Base-by-base conservation (phyloP, 92 coral and sea anemone species). In the Metridium senile region DNA sequence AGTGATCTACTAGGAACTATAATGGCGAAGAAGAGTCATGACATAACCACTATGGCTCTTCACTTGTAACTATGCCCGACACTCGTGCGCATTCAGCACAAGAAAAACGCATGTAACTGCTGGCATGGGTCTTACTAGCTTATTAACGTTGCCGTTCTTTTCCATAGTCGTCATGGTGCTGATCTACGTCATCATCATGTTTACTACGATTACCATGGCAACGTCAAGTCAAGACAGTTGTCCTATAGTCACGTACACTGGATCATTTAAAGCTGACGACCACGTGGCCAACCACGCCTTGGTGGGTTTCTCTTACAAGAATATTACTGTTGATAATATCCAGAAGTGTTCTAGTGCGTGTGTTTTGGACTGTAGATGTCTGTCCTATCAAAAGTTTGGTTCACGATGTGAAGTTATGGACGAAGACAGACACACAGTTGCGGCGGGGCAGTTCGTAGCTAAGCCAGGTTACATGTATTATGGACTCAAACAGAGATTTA, bases 341-440 rank as follows among this genome's bases (percentile, higher is more conserved):
- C 47, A 70, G 67, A 71, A 75, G 64, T 85, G 89, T 45, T 81
- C 80, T 61, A 79, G 82, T 62, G 69, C 29, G 45, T 85, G 89
- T 31, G 89, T 79, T 22, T 68, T 62, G 69, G 74, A 68, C 29
- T 85, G 89, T 70, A 71, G 75, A 28, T 85, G 89, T 46, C 73
- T 80, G 30, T 71, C 90, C 17, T 86, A 80, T 81, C 90, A 81
- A 63, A 43, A 81, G 73, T 80, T 74, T 39, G 82, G 79, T 19
- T 27, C 35, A 21, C 78, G 63, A 0, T 85, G 89, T 39, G 89
- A 81, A 33, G 47, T 85, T 56, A 46, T 85, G 74, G 86, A 74
- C 69, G 74, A 66, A 45, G 74, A 76, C 82, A 76, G 82, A 66
- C 66, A 62, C 67, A 76, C 82, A 76, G 70, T 70, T 18, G 71